Conservation (phyloP, 2,888 invertebrate species). For the Ctena decussata region DNA sequence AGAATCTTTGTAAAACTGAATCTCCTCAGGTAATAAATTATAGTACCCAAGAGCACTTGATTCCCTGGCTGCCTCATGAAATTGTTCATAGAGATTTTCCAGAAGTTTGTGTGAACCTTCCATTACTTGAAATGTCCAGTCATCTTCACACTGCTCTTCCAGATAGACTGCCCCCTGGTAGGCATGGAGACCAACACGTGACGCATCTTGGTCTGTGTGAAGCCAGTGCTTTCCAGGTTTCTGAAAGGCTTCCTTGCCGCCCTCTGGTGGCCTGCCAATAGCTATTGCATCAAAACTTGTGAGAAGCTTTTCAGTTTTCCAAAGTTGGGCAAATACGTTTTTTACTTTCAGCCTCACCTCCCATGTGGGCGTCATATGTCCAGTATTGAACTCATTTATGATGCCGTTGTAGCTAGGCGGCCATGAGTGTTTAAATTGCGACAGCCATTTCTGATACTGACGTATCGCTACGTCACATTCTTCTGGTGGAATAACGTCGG, state of each 20-base stretch:
- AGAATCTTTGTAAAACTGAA: slow-evolving; percentile 65
- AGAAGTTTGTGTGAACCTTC: slow-evolving; percentile 72
- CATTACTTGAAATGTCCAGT: slow-evolving; percentile 74
- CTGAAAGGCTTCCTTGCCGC: slow-evolving; percentile 70
- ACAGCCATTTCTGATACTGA: slow-evolving; percentile 73
- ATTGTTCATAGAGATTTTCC: slow-evolving; percentile 61
- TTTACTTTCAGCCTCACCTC: slow-evolving; percentile 74
- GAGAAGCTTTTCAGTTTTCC: slow-evolving; percentile 81
- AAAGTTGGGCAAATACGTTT: slow-evolving; percentile 78
- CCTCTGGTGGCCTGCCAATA: slow-evolving; percentile 82
- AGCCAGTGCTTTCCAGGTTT: slow-evolving; percentile 70
- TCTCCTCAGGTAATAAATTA: slow-evolving; percentile 61
- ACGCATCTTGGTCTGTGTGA: slow-evolving; percentile 78
- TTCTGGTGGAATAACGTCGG: slow-evolving; percentile 59
- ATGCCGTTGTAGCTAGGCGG: slow-evolving; percentile 71
- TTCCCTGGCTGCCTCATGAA: slow-evolving; percentile 49
- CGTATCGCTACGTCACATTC: slow-evolving; percentile 71
- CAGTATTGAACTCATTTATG: slow-evolving; percentile 74
- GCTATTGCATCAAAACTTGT: slow-evolving; percentile 82
- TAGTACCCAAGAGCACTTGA: slow-evolving; percentile 59
- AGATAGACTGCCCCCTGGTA: slow-evolving; percentile 80
- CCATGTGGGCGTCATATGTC: slow-evolving; percentile 80
- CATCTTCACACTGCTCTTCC: slow-evolving; percentile 72
- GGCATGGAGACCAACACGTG: slow-evolving; percentile 78
- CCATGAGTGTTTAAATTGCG: slow-evolving; percentile 68